Conservation (phyloP, 1,140 invertebrate genomes). For the Colletes gigas region DNA sequence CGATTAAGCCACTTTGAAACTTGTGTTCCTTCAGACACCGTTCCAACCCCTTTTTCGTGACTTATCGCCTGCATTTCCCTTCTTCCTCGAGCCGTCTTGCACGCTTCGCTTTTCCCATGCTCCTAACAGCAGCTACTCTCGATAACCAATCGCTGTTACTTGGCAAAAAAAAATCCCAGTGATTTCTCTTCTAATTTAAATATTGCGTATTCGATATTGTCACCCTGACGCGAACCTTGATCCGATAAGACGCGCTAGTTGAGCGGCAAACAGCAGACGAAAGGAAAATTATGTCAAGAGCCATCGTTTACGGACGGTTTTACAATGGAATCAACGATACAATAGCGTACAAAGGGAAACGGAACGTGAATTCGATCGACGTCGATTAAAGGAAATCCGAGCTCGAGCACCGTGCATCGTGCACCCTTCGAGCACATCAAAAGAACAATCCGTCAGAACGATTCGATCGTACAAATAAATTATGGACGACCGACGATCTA, state of each 20-base stretch:
- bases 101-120: too few relatives aligned
- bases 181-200: too few relatives aligned
- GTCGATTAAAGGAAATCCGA: conserved; percentile 32
- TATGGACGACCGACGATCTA: not conserved
- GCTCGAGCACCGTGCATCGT: not conserved
- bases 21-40: too few relatives aligned
- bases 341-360: conserved; percentile 12
- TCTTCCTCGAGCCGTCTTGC: too few relatives aligned
- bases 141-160: too few relatives aligned
- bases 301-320: not conserved
- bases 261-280: not conserved
- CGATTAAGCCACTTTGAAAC: too few relatives aligned
- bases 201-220: not conserved
- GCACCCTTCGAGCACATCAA: conserved; percentile 7
- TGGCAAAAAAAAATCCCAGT: too few relatives aligned
- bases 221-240: not conserved
- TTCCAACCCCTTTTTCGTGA: too few relatives aligned
- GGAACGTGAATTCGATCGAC: not conserved
- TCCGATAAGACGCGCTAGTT: not conserved
- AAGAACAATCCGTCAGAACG: conserved; percentile 19
- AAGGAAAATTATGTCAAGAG: conserved; percentile 13
- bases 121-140: too few relatives aligned
- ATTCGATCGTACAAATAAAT: not conserved
- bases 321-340: not conserved
- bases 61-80: too few relatives aligned